Base-by-base conservation (phyloP, 2,797 vertebrate species). In the Lepus oiostolus region DNA sequence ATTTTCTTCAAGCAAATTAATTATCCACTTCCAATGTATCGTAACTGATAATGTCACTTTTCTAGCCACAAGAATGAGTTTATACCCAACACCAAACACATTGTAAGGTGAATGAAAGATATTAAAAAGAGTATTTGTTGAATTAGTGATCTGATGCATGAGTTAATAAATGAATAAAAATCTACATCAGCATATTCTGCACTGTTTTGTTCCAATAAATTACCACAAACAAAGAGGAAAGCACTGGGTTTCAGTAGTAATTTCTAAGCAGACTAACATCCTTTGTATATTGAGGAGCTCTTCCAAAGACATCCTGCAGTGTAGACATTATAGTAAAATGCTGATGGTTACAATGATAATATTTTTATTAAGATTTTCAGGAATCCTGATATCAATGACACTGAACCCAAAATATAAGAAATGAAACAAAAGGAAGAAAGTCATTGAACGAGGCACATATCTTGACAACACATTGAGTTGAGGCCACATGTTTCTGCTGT, bases 141-240 rank as follows among this genome's bases (percentile, higher is more conserved):
- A 88, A 88, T 92, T 63, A 80, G 21, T 86, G 65, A 7, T 28
- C 42, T 71, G 38, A n/a, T 50, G 2, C 8, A 83, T 79, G 11
- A 80, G 84, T 84, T 16, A 60, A 75, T 91, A 81, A 94, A 84
- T 71, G 38, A 79, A 70, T 71, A 76, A 52, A 94, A 52, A 94
- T 87, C 24, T 89, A 24, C 11, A 67, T 26, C 67, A 60, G 35
- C 30, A 68, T 81, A 42, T 47, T 65, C 35, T 80, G 1, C 52
- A 67, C 11, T 7, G 1, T 71, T 86, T 19, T 81, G 0, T 26
- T 67, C 72, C 47, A 85, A 21, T 72, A 85, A 67, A 88, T 76
- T 42, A n/a, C 67, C 71, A 71, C 19, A 30, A n/a, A 90, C 16
- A 47, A 81, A 88, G 7, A 19, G 13, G 38, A n/a, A 81, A 77